phyloP scores from a whole-genome alignment of 2,113 vertebrate species.

The Actenoides lindsayi region DNA sequence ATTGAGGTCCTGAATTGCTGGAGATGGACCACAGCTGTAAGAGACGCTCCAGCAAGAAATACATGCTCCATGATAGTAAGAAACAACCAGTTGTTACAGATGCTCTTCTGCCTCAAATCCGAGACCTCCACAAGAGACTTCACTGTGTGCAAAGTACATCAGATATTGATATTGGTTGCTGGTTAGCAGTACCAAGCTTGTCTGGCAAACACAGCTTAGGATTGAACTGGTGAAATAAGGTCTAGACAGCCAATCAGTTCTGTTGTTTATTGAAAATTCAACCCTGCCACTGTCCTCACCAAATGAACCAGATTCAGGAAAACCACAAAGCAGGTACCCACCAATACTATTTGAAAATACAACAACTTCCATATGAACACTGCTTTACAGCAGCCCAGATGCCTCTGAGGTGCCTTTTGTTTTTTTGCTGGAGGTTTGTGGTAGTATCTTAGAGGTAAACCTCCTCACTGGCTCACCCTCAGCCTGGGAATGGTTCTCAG shows the following conservation, averaged over 20 bases:
- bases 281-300: neutral
- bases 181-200: neutral
- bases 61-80: neutral
- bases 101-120: neutral
- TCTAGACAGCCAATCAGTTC: neutral
- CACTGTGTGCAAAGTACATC: neutral
- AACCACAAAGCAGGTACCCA: neutral
- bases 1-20: neutral
- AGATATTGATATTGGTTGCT: neutral
- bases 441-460: neutral
- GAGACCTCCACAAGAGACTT: accelerated
- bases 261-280: neutral
- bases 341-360: neutral
- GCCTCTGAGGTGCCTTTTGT: neutral
- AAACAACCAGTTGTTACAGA: neutral
- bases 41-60: neutral
- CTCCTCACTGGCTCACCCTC: neutral
- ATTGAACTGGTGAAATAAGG: neutral
- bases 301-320: neutral
- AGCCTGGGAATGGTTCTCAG: neutral
- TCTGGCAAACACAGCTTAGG: neutral
- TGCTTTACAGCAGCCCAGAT: neutral
- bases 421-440: neutral
- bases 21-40: neutral
- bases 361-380: neutral